These are phyloP conservation scores for Linyphia triangularis DNA, from an alignment of 2,888 invertebrate genomes.

Conservation along the genomic window DNA sequence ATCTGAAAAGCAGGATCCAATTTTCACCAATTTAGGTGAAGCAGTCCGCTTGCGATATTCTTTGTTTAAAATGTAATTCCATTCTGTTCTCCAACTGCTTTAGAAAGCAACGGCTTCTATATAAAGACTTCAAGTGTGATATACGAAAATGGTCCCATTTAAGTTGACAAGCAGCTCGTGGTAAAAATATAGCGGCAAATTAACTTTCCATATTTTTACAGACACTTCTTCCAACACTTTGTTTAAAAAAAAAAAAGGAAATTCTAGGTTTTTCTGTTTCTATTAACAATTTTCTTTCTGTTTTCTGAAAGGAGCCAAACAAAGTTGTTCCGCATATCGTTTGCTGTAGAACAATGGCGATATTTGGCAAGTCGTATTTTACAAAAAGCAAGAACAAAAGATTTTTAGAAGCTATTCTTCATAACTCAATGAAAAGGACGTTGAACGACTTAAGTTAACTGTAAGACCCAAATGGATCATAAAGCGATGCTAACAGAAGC, in stretches of 20 bases:
- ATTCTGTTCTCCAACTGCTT: slow-evolving; percentile 17
- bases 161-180: slow-evolving; percentile 56
- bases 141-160: slow-evolving; percentile 25
- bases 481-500: slow-evolving; percentile 59
- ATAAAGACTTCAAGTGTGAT: slow-evolving; percentile 1
- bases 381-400: slow-evolving; percentile 27
- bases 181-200: slow-evolving; percentile 21
- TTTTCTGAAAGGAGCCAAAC: slow-evolving; percentile 39
- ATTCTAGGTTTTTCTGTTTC: neutral
- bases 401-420: slow-evolving; percentile 18
- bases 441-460: slow-evolving; percentile 56
- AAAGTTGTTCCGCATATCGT: slow-evolving; percentile 57
- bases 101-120: slow-evolving; percentile 1
- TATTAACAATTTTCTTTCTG: neutral
- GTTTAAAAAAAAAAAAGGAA: neutral
- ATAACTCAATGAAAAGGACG: slow-evolving; percentile 14
- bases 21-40: neutral
- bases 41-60: neutral
- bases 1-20: slow-evolving; percentile 11
- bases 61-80: slow-evolving; percentile 31
- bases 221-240: slow-evolving; percentile 21
- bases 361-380: slow-evolving; percentile 52
- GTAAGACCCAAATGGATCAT: slow-evolving; percentile 51
- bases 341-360: slow-evolving; percentile 41
- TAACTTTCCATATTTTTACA: slow-evolving; percentile 26